phyloP scores from a whole-genome alignment of 2,888 invertebrate species.

The Automeris io region DNA sequence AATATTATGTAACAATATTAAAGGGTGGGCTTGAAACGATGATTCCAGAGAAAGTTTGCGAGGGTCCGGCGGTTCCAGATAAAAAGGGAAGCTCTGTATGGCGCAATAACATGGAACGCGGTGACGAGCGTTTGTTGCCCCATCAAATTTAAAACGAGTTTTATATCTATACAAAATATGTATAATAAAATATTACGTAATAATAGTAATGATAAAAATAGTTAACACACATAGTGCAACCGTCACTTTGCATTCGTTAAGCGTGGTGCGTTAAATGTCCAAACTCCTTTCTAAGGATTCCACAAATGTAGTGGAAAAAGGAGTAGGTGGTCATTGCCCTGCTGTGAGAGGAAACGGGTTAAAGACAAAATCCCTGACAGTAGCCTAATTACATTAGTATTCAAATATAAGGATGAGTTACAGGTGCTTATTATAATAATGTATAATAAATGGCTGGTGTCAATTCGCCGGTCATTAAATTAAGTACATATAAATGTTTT shows the following conservation, averaged over 20 bases:
- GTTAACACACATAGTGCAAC: too few relatives aligned
- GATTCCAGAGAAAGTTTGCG: slow-evolving; percentile 52
- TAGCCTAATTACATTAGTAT: slow-evolving; percentile 62
- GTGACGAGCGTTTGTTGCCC: slow-evolving; percentile 27
- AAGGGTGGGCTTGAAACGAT: slow-evolving; percentile 48
- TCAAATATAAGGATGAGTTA: slow-evolving; percentile 53
- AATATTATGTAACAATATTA: slow-evolving; percentile 52
- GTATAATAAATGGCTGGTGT: too few relatives aligned
- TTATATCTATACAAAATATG: background rate
- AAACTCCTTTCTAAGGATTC: too few relatives aligned
- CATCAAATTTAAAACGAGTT: slow-evolving; percentile 1
- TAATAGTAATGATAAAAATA: too few relatives aligned
- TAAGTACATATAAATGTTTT: too few relatives aligned
- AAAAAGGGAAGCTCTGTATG: slow-evolving; percentile 57
- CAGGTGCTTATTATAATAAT: too few relatives aligned
- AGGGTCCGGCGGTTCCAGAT: slow-evolving; percentile 53
- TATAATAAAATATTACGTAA: too few relatives aligned
- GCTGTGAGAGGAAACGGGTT: slow-evolving; percentile 32
- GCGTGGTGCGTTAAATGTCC: too few relatives aligned
- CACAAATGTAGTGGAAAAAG: too few relatives aligned
- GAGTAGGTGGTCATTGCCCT: too few relatives aligned
- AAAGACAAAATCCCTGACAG: slow-evolving; percentile 39
- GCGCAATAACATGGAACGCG: slow-evolving; percentile 42
- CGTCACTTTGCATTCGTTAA: too few relatives aligned
- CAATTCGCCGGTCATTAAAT: too few relatives aligned